A percentile compares a stretch with the other conserved stretches of the same genome.
These are phyloP conservation scores for Yponomeuta plumbellus DNA, from an alignment of 2,888 invertebrate genomes.

Conservation along the genomic window DNA sequence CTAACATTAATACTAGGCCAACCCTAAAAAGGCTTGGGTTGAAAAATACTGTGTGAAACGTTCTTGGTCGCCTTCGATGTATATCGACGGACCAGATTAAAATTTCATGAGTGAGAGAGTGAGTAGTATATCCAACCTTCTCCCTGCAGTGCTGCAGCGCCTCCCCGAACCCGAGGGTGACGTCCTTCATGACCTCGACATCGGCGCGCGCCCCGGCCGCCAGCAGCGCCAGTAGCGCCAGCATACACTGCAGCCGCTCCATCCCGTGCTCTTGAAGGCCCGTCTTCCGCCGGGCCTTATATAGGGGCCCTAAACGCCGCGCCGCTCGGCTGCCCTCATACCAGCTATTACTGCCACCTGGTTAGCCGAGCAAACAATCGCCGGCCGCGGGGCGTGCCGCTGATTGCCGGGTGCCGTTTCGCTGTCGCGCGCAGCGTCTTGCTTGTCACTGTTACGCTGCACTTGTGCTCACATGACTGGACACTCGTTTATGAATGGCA, in stretches of 20 bases:
- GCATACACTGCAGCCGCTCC: background rate
- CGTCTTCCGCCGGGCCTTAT: background rate
- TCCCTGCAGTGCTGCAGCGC: constrained; percentile 59
- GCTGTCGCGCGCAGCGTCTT: background rate
- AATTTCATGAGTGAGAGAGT: too few relatives aligned
- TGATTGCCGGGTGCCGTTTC: background rate
- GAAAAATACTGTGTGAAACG: too few relatives aligned
- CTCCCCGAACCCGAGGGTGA: constrained; percentile 66
- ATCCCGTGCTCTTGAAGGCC: constrained; percentile 13
- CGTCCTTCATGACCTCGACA: constrained; percentile 58
- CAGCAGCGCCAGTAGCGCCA: constrained; percentile 21
- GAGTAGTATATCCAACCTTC: constrained; percentile 38
- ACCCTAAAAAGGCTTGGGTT: too few relatives aligned
- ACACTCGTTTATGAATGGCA: too few relatives aligned
- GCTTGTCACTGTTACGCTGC: too few relatives aligned
- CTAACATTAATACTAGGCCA: too few relatives aligned
- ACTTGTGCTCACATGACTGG: too few relatives aligned
- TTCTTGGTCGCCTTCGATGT: too few relatives aligned
- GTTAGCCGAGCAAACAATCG: background rate
- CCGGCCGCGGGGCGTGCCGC: background rate
- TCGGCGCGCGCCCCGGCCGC: constrained; percentile 23
- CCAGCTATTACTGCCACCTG: background rate
- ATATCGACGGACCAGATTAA: too few relatives aligned
- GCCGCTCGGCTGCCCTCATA: background rate
- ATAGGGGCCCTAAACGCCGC: background rate